A percentile compares a stretch with the other conserved stretches of the same genome.
Conservation (phyloP, 2,888 invertebrate species). For the Brassicogethes aeneus region DNA sequence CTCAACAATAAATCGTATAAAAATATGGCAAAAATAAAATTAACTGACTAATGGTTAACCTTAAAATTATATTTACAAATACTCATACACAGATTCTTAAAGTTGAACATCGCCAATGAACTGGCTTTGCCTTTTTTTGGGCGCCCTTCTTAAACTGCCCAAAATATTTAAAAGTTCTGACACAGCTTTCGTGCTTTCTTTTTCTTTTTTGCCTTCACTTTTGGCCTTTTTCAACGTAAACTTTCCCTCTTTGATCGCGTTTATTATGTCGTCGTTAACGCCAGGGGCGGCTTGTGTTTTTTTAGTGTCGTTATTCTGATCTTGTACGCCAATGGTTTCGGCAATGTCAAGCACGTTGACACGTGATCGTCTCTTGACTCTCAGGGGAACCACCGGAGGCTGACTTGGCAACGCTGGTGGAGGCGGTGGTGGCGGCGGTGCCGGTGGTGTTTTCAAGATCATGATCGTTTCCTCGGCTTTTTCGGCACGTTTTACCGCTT, state of each 20-base stretch:
- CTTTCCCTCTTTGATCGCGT: conserved; percentile 66
- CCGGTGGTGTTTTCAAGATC: conserved; percentile 41
- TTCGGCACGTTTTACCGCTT: conserved; percentile 53
- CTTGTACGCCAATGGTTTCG: conserved; percentile 24
- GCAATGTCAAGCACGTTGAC: conserved; percentile 28
- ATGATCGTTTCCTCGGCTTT: conserved; percentile 44
- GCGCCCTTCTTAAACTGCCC: conserved; percentile 49
- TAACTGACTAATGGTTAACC: conserved; percentile 11
- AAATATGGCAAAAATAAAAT: conserved; percentile 13
- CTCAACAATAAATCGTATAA: conserved; percentile 13
- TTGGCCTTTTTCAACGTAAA: conserved; percentile 59
- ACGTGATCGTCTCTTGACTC: conserved; percentile 43
- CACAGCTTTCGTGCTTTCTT: conserved; percentile 55
- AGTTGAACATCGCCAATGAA: conserved; percentile 19
- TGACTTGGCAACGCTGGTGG: conserved; percentile 30
- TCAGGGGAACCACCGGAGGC: conserved; percentile 45
- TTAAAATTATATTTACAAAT: conserved; percentile 3
- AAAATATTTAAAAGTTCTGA: conserved; percentile 62
- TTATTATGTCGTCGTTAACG: conserved; percentile 63
- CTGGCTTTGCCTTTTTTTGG: conserved; percentile 38
- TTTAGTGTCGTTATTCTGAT: conserved; percentile 8
- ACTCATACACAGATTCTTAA: conserved; percentile 7
- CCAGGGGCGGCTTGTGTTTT: conserved; percentile 38
- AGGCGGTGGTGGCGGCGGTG: conserved; percentile 28
- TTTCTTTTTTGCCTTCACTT: conserved; percentile 39